Conservation (phyloP, 2,888 invertebrate species). For the Macaria notata region DNA sequence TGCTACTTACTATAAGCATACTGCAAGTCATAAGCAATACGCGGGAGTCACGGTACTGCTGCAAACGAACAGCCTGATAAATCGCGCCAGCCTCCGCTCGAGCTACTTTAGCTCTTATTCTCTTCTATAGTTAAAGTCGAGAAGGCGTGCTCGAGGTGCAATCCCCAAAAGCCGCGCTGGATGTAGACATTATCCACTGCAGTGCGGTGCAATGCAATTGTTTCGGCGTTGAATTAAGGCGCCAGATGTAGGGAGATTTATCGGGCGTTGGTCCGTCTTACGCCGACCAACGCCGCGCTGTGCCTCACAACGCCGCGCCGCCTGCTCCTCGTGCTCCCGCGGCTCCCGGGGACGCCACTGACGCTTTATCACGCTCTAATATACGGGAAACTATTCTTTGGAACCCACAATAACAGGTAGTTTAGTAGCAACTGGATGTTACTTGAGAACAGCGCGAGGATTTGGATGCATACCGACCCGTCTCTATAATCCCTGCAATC, state of each 20-base stretch:
- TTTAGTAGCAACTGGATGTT: no score
- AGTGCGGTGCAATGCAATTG: conserved; percentile 32
- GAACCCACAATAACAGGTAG: no score
- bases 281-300: neutral
- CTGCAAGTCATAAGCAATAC: neutral
- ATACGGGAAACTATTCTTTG: no score
- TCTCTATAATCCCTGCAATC: no score
- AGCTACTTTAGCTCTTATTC: conserved; percentile 11
- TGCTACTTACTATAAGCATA: no score
- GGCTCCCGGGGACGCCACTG: no score
- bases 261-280: conserved; percentile 1
- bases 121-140: conserved; percentile 10
- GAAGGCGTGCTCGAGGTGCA: neutral
- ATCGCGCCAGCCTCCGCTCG: conserved; percentile 2
- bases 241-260: conserved; percentile 29
- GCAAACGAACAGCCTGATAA: neutral
- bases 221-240: conserved; percentile 29
- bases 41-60: conserved; percentile 5
- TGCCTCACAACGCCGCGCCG: no score
- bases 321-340: no score
- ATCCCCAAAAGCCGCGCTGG: conserved; percentile 19
- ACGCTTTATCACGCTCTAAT: no score
- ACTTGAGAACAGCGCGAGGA: no score
- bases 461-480: no score
- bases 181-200: conserved; percentile 34